Conservation (phyloP, 2,888 invertebrate genomes). For the Rugalucina vietnamica region DNA sequence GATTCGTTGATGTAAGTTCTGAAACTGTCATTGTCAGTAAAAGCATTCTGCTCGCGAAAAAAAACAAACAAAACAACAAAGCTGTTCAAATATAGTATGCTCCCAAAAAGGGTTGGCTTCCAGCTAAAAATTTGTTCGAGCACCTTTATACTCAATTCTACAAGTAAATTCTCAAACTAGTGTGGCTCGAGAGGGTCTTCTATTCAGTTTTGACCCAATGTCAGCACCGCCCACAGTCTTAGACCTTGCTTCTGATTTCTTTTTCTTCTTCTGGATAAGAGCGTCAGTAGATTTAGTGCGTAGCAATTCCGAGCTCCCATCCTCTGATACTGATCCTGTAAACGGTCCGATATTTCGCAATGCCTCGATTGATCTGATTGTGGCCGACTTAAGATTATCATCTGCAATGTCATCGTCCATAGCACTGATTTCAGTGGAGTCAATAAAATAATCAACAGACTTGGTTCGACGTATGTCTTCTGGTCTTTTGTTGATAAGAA, state of each 20-base stretch:
- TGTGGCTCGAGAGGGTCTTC: neutral
- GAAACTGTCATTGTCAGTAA: too few relatives aligned
- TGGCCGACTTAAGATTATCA: slow-evolving; percentile 5
- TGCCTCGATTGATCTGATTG: slow-evolving; percentile 53
- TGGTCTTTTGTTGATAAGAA: neutral
- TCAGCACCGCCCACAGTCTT: neutral
- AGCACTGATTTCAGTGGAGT: neutral
- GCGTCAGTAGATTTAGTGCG: neutral
- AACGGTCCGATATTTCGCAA: slow-evolving; percentile 51
- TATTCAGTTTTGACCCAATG: neutral
- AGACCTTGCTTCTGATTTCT: neutral
- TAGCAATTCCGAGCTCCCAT: neutral
- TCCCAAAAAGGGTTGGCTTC: too few relatives aligned
- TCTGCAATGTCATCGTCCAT: neutral
- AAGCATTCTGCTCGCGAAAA: too few relatives aligned
- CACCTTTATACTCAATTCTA: too few relatives aligned
- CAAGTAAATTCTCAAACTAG: neutral
- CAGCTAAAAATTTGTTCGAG: too few relatives aligned
- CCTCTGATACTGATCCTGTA: neutral
- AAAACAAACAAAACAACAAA: too few relatives aligned
- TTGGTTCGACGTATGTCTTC: neutral
- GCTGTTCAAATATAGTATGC: too few relatives aligned
- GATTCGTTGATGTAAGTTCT: too few relatives aligned
- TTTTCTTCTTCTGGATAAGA: neutral
- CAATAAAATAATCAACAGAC: neutral